Conservation (phyloP, 1,140 invertebrate species). For the Oryctes rhinoceros region DNA sequence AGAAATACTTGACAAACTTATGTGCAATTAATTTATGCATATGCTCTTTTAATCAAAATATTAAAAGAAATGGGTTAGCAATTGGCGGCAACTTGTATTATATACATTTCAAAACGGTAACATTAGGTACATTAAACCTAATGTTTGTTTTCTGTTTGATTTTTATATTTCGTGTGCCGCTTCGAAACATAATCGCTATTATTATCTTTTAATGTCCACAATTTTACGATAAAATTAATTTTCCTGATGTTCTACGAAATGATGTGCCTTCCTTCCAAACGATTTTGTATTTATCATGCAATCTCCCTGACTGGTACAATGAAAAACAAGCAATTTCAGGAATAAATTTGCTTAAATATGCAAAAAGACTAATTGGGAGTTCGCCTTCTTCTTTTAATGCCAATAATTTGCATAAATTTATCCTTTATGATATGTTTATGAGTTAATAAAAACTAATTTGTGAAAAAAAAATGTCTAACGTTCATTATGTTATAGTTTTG, state of each 20-base stretch:
- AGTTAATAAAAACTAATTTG: too few relatives aligned
- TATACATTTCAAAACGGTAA: too few relatives aligned
- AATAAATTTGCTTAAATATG: not conserved
- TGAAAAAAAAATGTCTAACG: too few relatives aligned
- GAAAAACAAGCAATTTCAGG: not conserved
- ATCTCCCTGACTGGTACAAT: slow-evolving; percentile 27
- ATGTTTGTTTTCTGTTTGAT: not conserved
- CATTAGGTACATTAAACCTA: too few relatives aligned
- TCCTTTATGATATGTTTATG: too few relatives aligned
- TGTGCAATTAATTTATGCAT: too few relatives aligned
- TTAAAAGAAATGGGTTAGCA: too few relatives aligned
- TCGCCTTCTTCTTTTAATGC: not conserved
- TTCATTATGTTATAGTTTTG: too few relatives aligned
- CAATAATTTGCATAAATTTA: too few relatives aligned
- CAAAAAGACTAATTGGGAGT: not conserved
- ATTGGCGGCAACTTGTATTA: too few relatives aligned
- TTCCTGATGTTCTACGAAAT: not conserved
- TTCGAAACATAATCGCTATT: slow-evolving; percentile 15
- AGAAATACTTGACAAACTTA: too few relatives aligned
- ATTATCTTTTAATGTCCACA: slow-evolving; percentile 28
- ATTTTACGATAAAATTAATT: slow-evolving; percentile 37
- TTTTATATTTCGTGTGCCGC: slow-evolving; percentile 5
- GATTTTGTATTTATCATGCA: slow-evolving; percentile 29
- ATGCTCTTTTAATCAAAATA: too few relatives aligned
- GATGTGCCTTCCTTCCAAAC: not conserved